Evolutionary conservation across 2,888 invertebrate genomes (phyloP).

Genomic region (Terebella lapidaria): DNA sequence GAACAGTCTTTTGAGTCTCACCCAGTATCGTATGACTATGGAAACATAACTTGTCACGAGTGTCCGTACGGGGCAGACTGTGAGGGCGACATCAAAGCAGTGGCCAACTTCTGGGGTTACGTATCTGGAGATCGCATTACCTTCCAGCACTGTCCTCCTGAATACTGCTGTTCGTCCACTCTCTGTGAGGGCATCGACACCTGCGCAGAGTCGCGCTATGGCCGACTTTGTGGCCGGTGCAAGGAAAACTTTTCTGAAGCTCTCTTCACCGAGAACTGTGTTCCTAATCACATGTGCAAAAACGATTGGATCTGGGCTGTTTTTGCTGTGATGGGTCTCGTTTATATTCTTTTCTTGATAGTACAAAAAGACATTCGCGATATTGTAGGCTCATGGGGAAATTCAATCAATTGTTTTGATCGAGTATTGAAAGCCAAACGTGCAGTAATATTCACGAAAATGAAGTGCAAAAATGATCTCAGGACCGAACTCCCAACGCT

Average conservation of each 20-base stretch:
- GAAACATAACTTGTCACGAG: conserved; percentile 17
- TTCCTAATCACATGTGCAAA: conserved; percentile 13
- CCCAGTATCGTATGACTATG: conserved; percentile 10
- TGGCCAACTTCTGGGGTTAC: conserved; percentile 21
- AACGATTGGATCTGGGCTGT: conserved; percentile 10
- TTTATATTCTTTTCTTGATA: conserved; percentile 16
- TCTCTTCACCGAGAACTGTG: conserved; percentile 17
- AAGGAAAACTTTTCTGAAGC: conserved; percentile 17
- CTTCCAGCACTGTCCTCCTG: conserved; percentile 19
- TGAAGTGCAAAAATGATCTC: too few species aligned
- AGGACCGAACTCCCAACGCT: neutral
- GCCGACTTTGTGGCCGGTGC: conserved; percentile 21
- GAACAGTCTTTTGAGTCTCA: conserved; percentile 8
- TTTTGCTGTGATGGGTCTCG: conserved; percentile 2
- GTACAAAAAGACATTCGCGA: conserved; percentile 13
- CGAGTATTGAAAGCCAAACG: neutral
- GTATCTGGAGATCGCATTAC: neutral
- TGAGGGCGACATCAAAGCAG: conserved; percentile 7
- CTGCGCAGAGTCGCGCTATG: conserved; percentile 12
- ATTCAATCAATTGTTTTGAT: neutral
- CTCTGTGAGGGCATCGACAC: conserved; percentile 9
- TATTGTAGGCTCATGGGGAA: conserved; percentile 1
- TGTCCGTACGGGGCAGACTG: conserved; percentile 22
- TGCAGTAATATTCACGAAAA: too few species aligned
- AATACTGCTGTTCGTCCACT: conserved; percentile 14